phyloP scores from a whole-genome alignment of 1,140 invertebrate genomes.

The Caenorhabditis latens region DNA sequence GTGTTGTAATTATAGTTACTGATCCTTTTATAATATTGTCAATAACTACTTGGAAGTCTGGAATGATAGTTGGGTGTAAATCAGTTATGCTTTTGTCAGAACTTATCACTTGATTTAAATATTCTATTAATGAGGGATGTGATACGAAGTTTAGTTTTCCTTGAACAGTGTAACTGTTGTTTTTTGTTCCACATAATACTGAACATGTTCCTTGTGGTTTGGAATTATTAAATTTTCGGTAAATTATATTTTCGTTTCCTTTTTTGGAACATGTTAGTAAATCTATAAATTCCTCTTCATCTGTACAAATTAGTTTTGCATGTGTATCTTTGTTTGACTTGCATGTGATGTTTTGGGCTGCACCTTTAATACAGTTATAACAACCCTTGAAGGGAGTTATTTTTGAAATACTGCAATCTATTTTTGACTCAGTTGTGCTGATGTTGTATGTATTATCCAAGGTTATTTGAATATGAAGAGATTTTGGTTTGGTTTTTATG shows the following conservation, averaged over 20 bases:
- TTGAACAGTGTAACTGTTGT: not conserved
- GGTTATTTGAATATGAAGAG: not conserved
- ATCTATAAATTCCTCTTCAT: not conserved
- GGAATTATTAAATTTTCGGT: not conserved
- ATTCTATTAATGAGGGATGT: no score
- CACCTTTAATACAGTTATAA: not conserved
- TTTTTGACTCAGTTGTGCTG: not conserved
- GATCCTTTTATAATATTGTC: no score
- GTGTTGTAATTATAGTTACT: no score
- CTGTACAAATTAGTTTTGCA: not conserved
- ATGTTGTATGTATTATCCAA: not conserved
- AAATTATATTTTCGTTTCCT: not conserved
- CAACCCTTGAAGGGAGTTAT: not conserved
- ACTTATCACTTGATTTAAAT: no score
- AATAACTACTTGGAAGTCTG: no score
- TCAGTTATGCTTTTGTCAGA: no score
- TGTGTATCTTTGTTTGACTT: not conserved
- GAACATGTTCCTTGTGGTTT: not conserved
- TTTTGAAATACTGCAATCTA: not conserved
- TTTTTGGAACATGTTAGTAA: not conserved
- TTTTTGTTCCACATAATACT: constrained; percentile 4
- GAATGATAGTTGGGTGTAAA: no score
- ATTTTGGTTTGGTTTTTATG: not conserved
- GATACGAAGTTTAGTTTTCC: not conserved
- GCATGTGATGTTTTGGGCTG: not conserved